Conservation (phyloP, 92 coral and sea anemone genomes). For the Epizoanthus rinbou region DNA sequence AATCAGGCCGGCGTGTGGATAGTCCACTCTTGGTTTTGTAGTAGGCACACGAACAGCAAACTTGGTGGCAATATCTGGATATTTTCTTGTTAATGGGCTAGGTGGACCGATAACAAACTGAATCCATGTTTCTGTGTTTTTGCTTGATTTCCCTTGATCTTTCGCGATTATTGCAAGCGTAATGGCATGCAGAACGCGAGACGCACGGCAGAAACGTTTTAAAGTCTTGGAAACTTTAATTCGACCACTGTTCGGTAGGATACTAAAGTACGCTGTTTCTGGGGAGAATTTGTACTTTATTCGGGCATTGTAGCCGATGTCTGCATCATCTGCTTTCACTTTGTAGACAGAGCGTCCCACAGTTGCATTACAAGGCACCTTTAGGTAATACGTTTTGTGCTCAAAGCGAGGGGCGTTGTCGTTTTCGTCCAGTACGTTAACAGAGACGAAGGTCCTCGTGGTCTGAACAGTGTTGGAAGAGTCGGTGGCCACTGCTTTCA, state of each 20-base stretch:
- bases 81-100: conserved; percentile 64
- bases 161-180: conserved; percentile 63
- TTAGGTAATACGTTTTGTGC: conserved; percentile 66
- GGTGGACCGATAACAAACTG: conserved; percentile 78
- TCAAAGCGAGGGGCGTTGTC: conserved; percentile 72
- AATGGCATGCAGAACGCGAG: conserved; percentile 49
- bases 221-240: conserved; percentile 73
- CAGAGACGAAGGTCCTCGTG: conserved; percentile 78
- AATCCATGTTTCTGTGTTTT: conserved; percentile 68
- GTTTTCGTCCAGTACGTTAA: conserved; percentile 72
- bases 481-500: conserved; percentile 71
- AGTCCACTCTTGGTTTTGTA: conserved; percentile 10
- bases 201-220: conserved; percentile 66
- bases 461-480: conserved; percentile 46
- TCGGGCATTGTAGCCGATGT: conserved; percentile 62
- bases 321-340: conserved; percentile 67
- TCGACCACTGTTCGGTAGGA: conserved; percentile 80
- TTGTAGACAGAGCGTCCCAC: conserved; percentile 77
- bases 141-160: conserved; percentile 64
- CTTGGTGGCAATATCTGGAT: conserved; percentile 26
- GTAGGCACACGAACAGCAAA: not conserved
- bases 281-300: conserved; percentile 75
- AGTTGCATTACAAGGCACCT: conserved; percentile 84
- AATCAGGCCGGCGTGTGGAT: conserved; percentile 1
- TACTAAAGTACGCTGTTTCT: conserved; percentile 75